Evolutionary conservation across 2,888 invertebrate species (phyloP), one percentile per base, ranked within the genome.

Genomic region (Carterocephalus palaemon): DNA sequence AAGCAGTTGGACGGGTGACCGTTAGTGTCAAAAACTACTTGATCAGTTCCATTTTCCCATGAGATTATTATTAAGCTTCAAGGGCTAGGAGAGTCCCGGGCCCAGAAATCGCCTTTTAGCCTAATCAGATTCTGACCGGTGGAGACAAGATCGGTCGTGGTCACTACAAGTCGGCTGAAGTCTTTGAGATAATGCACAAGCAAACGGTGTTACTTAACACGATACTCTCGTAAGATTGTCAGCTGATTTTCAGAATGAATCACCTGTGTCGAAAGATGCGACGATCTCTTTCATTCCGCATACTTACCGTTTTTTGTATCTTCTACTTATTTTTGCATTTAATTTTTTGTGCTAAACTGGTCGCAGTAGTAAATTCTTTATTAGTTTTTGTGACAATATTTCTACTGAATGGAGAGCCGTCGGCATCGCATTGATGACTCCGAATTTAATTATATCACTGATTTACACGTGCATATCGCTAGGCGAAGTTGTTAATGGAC

Each of bases 261-360:
- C 20, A 8, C 33, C n/a, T 12, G 13, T 22, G 13, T 34, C 22
- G 34, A 8, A 34, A n/a, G n/a, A n/a, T n/a, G n/a, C n/a, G n/a
- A 34, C 34, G 13, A 13, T 12, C 20, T 34, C 33, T 33, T 34
- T 22, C 13, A 7, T 34, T 13, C 8, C 7, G 22, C 15, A 4
- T 33, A 22, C 22, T 10, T 22, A 22, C 19, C 15, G 13, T 22
- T 23, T n/a, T 23, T 34, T 34, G 15, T 15, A 15, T 37, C 8
- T 8, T 5, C n/a, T 37, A 37, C 12, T n/a, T n/a, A n/a, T 37
- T 37, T 37, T 28, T 12, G 26, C 16, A 24, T 36, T 24, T 16
- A 9, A 7, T 10, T 23, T 37, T 26, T 24, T 37, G 10, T 37
- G 26, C 16, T 26, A 4, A 26, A 17, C 26, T 10, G 10, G 37